Conservation (phyloP, 2,888 invertebrate species). For the Eurytoma californica region DNA sequence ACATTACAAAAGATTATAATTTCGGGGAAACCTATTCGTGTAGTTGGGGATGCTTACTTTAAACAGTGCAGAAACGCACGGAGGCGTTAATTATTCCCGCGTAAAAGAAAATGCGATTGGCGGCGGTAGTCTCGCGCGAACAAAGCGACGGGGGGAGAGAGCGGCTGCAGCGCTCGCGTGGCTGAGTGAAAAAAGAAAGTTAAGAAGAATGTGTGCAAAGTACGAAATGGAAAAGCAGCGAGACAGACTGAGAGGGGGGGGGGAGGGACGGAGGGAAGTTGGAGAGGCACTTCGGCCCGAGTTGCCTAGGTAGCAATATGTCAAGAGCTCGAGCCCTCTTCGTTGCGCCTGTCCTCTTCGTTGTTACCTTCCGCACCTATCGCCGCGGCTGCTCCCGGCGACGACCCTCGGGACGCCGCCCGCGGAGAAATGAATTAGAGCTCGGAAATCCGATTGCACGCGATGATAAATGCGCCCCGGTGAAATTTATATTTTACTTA, state of each 20-base stretch:
- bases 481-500: too few relatives aligned
- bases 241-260: constrained; percentile 7
- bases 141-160: not conserved
- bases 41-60: too few relatives aligned
- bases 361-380: not conserved
- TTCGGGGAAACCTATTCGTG: too few relatives aligned
- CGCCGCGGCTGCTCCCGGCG: not conserved
- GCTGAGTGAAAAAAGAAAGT: not conserved
- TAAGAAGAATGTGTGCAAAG: constrained; percentile 1
- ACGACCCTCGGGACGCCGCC: too few relatives aligned
- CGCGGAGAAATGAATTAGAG: too few relatives aligned
- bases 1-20: too few relatives aligned
- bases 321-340: constrained; percentile 66
- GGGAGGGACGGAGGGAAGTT: constrained; percentile 48
- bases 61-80: not conserved
- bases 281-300: constrained; percentile 61
- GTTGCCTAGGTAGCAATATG: constrained; percentile 73
- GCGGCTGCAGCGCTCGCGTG: not conserved
- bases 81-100: not conserved
- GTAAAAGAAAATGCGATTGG: not conserved
- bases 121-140: not conserved
- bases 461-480: too few relatives aligned
- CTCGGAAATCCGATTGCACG: too few relatives aligned
- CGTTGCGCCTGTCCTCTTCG: constrained; percentile 53
- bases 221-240: constrained; percentile 40